These are phyloP conservation scores for Nannoperca obscura DNA, from an alignment of 2,797 vertebrate species.

Conservation along the genomic window DNA sequence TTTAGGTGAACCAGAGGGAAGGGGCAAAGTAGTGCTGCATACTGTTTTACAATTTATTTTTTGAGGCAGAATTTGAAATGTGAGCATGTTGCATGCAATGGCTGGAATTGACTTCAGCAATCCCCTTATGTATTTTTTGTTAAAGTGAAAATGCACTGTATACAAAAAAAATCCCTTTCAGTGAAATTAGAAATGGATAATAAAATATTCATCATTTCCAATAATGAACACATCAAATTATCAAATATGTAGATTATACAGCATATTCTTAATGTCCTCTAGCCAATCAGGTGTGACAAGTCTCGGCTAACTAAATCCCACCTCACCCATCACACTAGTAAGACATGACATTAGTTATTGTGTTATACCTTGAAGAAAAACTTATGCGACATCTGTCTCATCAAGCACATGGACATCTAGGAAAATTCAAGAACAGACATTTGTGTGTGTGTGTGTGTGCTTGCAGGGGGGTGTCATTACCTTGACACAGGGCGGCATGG, in stretches of 20 bases:
- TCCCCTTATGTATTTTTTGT: background rate
- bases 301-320: background rate
- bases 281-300: background rate
- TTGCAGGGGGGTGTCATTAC: slow-evolving; percentile 72
- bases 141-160: background rate
- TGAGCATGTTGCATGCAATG: no score
- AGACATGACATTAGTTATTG: background rate
- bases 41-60: background rate
- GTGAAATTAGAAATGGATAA: background rate
- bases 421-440: slow-evolving; percentile 12
- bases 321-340: background rate
- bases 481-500: slow-evolving; percentile 95
- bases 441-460: slow-evolving; percentile 13
- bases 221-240: no score
- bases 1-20: background rate
- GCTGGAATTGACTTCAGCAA: no score
- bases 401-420: background rate
- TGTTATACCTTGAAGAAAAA: background rate
- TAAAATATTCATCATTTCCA: no score
- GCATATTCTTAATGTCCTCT: background rate
- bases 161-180: background rate
- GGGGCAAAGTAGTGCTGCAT: background rate
- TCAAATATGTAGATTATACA: background rate
- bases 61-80: background rate
- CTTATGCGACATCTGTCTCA: slow-evolving; percentile 4